Conservation (phyloP, 2,888 invertebrate genomes). For the Tetranychus piercei region DNA sequence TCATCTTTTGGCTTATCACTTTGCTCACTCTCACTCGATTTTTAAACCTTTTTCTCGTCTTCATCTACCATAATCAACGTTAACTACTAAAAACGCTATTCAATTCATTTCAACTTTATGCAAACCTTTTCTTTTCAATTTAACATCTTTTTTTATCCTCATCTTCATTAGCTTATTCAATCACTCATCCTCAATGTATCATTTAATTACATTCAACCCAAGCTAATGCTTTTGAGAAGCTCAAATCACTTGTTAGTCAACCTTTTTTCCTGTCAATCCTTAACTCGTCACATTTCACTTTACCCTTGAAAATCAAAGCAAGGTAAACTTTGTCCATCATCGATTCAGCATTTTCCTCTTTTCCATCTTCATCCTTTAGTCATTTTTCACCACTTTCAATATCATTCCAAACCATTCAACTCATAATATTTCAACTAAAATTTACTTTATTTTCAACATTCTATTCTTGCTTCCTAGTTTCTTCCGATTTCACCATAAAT, state of each 20-base stretch:
- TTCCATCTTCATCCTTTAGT: neutral
- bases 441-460: no score
- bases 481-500: neutral
- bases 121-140: neutral
- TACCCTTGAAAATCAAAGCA: neutral
- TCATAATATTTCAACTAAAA: no score
- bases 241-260: no score
- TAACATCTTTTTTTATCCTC: neutral
- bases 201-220: neutral
- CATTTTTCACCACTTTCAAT: neutral
- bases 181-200: neutral
- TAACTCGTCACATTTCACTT: neutral
- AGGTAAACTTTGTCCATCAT: neutral
- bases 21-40: neutral
- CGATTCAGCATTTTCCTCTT: neutral
- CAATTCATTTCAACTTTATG: no score
- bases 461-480: neutral
- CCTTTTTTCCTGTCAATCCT: no score
- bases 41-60: neutral
- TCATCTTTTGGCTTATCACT: neutral
- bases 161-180: neutral
- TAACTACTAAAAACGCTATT: no score
- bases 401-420: no score
- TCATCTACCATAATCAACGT: no score
- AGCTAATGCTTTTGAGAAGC: no score